Conservation (phyloP, 2,113 vertebrate species). For the Phasianus colchicus region DNA sequence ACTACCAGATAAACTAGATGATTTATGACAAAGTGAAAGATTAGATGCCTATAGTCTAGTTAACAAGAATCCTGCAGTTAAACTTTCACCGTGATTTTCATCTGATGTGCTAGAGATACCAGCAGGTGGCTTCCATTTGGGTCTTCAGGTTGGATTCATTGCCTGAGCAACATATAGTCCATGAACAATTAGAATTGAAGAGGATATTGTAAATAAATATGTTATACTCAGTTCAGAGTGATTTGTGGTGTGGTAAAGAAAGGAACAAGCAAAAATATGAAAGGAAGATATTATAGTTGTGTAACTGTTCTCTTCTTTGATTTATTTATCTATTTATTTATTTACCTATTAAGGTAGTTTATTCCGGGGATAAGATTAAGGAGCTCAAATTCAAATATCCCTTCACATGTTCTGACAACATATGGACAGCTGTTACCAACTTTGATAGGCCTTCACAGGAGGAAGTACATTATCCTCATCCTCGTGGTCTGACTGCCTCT, state of each 20-base stretch:
- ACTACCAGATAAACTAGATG: neutral
- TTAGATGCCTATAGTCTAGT: neutral
- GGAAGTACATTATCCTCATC: neutral
- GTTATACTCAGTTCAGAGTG: neutral
- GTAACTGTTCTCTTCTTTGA: neutral
- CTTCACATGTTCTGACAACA: neutral
- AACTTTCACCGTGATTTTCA: neutral
- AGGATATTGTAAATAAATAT: neutral
- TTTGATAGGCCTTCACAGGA: neutral
- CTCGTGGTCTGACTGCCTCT: neutral
- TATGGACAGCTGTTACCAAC: neutral
- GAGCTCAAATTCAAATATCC: neutral
- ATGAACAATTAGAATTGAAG: neutral
- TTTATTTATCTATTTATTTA: neutral
- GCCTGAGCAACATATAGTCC: neutral
- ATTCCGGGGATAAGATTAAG: neutral
- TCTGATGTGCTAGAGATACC: neutral
- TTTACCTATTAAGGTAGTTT: neutral
- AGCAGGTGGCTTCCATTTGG: neutral
- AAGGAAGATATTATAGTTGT: neutral
- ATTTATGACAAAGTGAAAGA: neutral
- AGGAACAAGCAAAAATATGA: neutral
- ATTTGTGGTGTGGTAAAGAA: neutral
- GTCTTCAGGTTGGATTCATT: neutral
- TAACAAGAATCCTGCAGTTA: neutral